Evolutionary conservation across 2,113 vertebrate genomes (phyloP), one percentile per base, ranked within the genome.

Genomic region (Phalacrocorax aristotelis): DNA sequence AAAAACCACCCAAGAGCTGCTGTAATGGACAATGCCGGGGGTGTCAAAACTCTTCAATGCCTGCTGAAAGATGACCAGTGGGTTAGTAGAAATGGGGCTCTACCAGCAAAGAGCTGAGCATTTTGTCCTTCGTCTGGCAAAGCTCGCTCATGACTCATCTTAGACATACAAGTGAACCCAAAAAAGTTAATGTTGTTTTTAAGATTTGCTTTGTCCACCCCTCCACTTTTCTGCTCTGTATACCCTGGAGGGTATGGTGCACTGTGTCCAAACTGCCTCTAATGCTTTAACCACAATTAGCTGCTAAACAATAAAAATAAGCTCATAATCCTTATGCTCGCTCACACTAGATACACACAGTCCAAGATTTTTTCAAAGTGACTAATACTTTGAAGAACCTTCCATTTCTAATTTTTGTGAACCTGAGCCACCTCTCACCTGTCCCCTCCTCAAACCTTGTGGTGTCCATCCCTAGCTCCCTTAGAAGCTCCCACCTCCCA

Each of bases 271-370:
- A 92, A 58, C 42, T 79, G 20, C 7, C 8, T 62, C 51, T 64
- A 71, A 58, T 0, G 0, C 7, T 80, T 88, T 66, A 93, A 88
- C 52, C 61, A 60, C 72, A 87, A 64, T 51, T 71, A 95, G 72
- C 71, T 83, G 30, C 65, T 83, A 78, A 83, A 83, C 42, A 91
- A 87, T 61, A 85, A 87, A 89, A 93, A 77, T 69, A 86, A 90
- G 26, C 61, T 83, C 62, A 81, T n/a, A 46, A 65, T 62, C 38
- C n/a, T 79, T 29, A 10, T 25, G 36, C 40, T 82, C 85, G 52
- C 58, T 93, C 60, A 84, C 15, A 27, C 4, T 32, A 87, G 54
- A 62, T 15, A 15, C 0, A 49, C 0, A 0, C 0, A 0, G 22
- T 58, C 71, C 92, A 94, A 93, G 25, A 70, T 40, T 60, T 80